Percentiles rank a stretch among this genome's conserved stretches.
phyloP scores from a whole-genome alignment of 2,888 invertebrate species.

The Germaria angustata region DNA sequence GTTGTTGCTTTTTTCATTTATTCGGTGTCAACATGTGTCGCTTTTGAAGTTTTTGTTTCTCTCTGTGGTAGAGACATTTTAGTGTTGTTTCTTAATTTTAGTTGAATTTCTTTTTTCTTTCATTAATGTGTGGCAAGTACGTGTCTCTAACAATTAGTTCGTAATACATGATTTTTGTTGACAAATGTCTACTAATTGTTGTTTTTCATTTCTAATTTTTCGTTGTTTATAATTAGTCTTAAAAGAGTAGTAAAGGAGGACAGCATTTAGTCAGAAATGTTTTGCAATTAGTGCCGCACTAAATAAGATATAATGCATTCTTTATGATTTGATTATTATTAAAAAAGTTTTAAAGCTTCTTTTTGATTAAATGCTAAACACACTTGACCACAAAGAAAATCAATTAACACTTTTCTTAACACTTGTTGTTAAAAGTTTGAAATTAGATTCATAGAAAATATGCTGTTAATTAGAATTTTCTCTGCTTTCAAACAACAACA shows the following conservation, averaged over 20 bases:
- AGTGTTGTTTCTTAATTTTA: conserved; percentile 10
- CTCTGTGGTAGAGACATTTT: neutral
- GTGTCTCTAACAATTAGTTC: conserved; percentile 33
- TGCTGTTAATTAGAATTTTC: neutral
- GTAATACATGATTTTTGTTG: conserved; percentile 50
- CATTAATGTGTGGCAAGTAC: neutral
- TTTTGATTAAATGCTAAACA: neutral
- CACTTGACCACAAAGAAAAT: conserved; percentile 3
- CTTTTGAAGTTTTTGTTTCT: conserved; percentile 19
- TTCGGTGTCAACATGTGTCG: conserved; percentile 23
- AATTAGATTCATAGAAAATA: neutral
- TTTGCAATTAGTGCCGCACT: conserved; percentile 9
- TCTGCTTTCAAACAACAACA: neutral
- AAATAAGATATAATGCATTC: neutral
- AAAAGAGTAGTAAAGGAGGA: neutral
- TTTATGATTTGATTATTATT: neutral
- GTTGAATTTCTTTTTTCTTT: neutral
- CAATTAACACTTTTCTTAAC: conserved; percentile 15
- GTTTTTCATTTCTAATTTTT: conserved; percentile 51
- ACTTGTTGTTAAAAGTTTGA: conserved; percentile 8
- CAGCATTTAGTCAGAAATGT: conserved; percentile 1
- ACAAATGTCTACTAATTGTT: conserved; percentile 63
- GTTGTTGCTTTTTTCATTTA: neutral
- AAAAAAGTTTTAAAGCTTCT: conserved; percentile 12
- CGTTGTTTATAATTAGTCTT: conserved; percentile 41